These are phyloP conservation scores for Halictus quadricinctus DNA, from an alignment of 2,888 invertebrate genomes.

Conservation along the genomic window DNA sequence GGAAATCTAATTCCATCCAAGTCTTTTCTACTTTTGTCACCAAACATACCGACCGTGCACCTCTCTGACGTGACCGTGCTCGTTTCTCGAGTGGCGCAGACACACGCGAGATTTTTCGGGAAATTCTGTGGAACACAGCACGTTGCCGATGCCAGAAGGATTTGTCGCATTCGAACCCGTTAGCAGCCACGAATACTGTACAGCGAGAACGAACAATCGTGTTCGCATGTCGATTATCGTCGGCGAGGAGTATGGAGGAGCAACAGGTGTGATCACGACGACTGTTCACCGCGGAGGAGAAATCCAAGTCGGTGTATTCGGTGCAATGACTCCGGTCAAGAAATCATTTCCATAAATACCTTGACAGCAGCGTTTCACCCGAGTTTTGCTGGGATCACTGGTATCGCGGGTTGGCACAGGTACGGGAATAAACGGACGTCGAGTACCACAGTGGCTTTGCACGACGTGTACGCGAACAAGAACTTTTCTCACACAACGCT, in stretches of 20 bases:
- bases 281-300: constrained; percentile 44
- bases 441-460: constrained; percentile 30
- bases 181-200: constrained; percentile 20
- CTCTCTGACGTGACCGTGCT: background rate
- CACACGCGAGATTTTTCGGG: background rate
- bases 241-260: constrained; percentile 47
- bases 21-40: constrained; percentile 11
- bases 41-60: constrained; percentile 8
- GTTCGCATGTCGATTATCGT: constrained; percentile 47
- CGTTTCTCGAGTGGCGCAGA: background rate
- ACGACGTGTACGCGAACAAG: constrained; percentile 26
- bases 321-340: constrained; percentile 60
- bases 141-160: constrained; percentile 16
- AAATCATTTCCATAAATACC: constrained; percentile 73
- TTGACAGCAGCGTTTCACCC: constrained; percentile 67
- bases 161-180: constrained; percentile 35
- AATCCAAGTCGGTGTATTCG: constrained; percentile 51
- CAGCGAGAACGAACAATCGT: constrained; percentile 4
- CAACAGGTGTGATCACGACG: constrained; percentile 65
- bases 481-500: constrained; percentile 26
- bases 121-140: background rate
- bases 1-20: constrained; percentile 12
- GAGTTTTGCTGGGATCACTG: constrained; percentile 40
- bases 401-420: constrained; percentile 33
- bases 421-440: constrained; percentile 45